Conservation (phyloP, 2,888 invertebrate genomes). For the Caenorhabditis doughertyi region DNA sequence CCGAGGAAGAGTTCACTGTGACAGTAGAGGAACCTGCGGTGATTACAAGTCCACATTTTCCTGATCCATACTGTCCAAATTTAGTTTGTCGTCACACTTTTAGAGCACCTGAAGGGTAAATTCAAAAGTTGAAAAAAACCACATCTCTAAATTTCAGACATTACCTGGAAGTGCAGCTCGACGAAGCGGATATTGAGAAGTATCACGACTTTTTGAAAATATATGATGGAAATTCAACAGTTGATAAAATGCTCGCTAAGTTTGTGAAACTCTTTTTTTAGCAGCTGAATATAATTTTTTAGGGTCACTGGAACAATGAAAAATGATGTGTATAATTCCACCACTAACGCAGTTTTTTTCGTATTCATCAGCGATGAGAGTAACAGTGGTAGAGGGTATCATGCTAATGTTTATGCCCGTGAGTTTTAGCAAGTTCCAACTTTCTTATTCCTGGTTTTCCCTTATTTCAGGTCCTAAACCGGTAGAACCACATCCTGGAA, state of each 20-base stretch:
- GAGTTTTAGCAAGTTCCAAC: not conserved
- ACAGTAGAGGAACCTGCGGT: constrained; percentile 1
- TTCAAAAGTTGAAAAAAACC: not conserved
- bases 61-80: constrained; percentile 36
- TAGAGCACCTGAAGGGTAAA: constrained; percentile 31
- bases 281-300: not conserved
- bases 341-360: not conserved
- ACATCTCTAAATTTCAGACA: constrained; percentile 7
- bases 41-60: constrained; percentile 39
- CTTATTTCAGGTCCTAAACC: not conserved
- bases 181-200: constrained; percentile 28
- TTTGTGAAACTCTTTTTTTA: not conserved
- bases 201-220: constrained; percentile 43
- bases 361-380: constrained; percentile 32
- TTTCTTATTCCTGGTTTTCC: not conserved
- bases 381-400: constrained; percentile 28
- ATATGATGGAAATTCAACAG: constrained; percentile 39
- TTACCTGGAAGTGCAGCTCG: constrained; percentile 12
- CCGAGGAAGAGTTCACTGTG: not conserved
- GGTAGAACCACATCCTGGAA: not conserved
- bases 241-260: not conserved
- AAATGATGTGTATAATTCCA: not conserved
- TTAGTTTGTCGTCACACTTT: constrained; percentile 33
- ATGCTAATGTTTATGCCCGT: constrained; percentile 41
- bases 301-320: constrained; percentile 2